Evolutionary conservation across 2,113 vertebrate species (phyloP).

Genomic region (Orcinus orca): DNA sequence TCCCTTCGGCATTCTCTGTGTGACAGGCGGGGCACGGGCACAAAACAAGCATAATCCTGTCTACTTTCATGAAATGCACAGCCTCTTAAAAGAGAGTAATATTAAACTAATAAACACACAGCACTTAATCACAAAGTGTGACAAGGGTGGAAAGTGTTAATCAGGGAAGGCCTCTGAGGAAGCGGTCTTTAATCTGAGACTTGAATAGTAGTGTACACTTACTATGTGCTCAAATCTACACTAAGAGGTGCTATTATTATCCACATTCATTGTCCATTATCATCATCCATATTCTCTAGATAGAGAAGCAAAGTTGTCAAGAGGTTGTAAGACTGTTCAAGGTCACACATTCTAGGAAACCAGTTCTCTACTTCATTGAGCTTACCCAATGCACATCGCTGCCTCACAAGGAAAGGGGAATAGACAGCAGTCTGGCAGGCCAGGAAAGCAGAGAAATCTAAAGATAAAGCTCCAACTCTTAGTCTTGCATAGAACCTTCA

Average conservation of each 20-base stretch:
- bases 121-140: background rate
- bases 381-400: rapidly evolving
- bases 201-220: background rate
- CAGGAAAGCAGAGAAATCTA: background rate
- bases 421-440: background rate
- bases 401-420: background rate
- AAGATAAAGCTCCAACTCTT: background rate
- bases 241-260: background rate
- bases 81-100: background rate
- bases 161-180: background rate
- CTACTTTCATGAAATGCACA: background rate
- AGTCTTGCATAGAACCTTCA: background rate
- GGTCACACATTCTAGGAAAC: background rate
- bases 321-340: background rate
- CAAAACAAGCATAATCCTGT: background rate
- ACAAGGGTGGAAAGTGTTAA: background rate
- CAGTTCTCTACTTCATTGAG: background rate
- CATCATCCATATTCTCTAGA: background rate
- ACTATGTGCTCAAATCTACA: background rate
- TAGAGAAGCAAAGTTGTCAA: background rate
- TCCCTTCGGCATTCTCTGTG: background rate
- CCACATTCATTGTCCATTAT: background rate
- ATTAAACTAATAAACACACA: background rate
- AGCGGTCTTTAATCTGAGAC: background rate
- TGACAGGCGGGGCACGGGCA: no score